Base-by-base conservation (phyloP, 2,888 invertebrate genomes). In the Drosophila leonis region DNA sequence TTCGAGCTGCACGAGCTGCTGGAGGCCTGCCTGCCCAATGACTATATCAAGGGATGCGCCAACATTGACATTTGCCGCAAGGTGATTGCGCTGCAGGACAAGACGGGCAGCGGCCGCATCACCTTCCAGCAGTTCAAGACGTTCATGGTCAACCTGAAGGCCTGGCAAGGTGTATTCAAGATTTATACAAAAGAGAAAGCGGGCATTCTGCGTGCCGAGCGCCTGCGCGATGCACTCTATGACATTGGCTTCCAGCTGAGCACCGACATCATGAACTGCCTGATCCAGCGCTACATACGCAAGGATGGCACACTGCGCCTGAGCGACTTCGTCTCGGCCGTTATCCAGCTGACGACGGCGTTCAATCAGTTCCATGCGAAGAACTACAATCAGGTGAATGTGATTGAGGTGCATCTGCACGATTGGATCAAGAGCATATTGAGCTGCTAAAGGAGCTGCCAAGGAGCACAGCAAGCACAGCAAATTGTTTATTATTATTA, bases 41-140 rank as follows among this genome's bases (percentile, higher is more conserved):
- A 98, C 93, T 98, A 98, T 87, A 98, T 98, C 79, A 98, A 98
- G 91, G 98, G 98, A 84, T 98, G 98, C 92, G 98, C 98, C 1
- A 97, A 97, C 18, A 95, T 98, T 83, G 98, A 98, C 92, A 98
- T 98, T 2, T 98, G 98, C 90, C 94, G 98, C 68, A 98, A 98
- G 93, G 97, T 98, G 10, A 96, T 98, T 24, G 94, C 98, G 1
- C 96, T 98, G 9, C 95, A 98, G 94, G 98, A 98, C 94, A 96
- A 95, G 90, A 95, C 95, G 51, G 96, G 96, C 62, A 95, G 95
- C 35, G 98, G 98, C 0, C 95, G 98, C 70, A 94, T 98, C 59
- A 96, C 96, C 72, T 96, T 98, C 82, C 94, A 95, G 60, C 97
- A 98, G 90, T 98, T 98, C 92, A 98, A 97, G 92, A 97, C 98